A percentile compares a stretch with the other conserved stretches of the same genome.
These are phyloP conservation scores for Brachystomella parvula DNA, from an alignment of 1,140 invertebrate species.

Conservation along the genomic window DNA sequence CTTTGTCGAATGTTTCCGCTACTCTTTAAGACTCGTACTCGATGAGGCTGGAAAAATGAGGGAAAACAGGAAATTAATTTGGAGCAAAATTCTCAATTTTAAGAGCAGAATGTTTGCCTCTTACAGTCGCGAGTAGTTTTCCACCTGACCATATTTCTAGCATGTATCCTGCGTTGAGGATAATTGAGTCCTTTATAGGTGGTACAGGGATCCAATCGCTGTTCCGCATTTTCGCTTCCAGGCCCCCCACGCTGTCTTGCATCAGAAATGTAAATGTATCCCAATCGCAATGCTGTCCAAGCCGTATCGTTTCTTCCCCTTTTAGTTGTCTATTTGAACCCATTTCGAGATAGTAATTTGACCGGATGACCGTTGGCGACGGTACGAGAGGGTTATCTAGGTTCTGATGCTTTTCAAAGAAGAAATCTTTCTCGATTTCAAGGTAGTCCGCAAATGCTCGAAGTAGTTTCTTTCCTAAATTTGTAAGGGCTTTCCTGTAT, in stretches of 20 bases:
- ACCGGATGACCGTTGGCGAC: slow-evolving; percentile 19
- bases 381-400: not conserved
- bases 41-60: slow-evolving; percentile 6
- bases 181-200: slow-evolving; percentile 22
- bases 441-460: slow-evolving; percentile 14
- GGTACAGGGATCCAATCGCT: slow-evolving; percentile 22
- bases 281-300: slow-evolving; percentile 27
- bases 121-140: slow-evolving; percentile 21
- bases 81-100: not conserved
- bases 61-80: not conserved
- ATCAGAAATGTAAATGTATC: slow-evolving; percentile 23
- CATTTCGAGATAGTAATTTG: slow-evolving; percentile 10
- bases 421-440: slow-evolving; percentile 19
- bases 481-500: not conserved
- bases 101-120: not conserved
- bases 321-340: not conserved
- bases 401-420: slow-evolving; percentile 16
- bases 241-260: slow-evolving; percentile 24
- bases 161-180: slow-evolving; percentile 22
- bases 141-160: slow-evolving; percentile 28
- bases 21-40: slow-evolving; percentile 15
- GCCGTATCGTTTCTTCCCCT: slow-evolving; percentile 6
- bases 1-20: slow-evolving; percentile 15
- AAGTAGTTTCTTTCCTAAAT: slow-evolving; percentile 17
- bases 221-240: slow-evolving; percentile 15